phyloP scores from a whole-genome alignment of 2,113 vertebrate species.

The Fregetta grallaria region DNA sequence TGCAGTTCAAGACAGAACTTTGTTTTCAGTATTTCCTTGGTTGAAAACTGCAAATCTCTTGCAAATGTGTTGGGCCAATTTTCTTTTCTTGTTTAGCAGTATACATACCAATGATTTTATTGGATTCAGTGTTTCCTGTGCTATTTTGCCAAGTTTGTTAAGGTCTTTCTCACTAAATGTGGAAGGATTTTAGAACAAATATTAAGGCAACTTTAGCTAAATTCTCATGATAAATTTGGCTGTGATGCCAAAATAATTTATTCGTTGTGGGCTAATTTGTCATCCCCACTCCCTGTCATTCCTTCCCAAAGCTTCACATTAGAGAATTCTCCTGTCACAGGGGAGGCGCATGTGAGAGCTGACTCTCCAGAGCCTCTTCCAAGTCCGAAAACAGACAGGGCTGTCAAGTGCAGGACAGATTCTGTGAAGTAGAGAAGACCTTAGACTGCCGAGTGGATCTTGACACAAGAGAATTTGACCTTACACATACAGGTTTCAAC shows the following conservation, averaged over 20 bases:
- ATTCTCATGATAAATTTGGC: not conserved
- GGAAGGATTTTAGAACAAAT: not conserved
- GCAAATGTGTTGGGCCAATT: not conserved
- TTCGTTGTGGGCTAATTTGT: not conserved
- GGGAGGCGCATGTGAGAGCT: not conserved
- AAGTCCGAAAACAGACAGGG: slow-evolving; percentile 17
- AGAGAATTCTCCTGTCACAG: not conserved
- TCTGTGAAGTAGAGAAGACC: not conserved
- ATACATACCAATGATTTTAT: not conserved
- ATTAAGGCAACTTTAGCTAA: not conserved
- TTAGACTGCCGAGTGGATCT: not conserved
- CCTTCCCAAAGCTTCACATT: not conserved
- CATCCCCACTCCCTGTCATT: not conserved
- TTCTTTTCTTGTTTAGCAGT: not conserved
- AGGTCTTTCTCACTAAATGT: not conserved
- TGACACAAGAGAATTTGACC: slow-evolving; percentile 43
- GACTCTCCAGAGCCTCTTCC: not conserved
- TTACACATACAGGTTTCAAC: not conserved
- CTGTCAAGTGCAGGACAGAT: slow-evolving; percentile 4
- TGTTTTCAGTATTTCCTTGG: not conserved
- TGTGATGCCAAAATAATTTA: not conserved
- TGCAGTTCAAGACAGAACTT: not conserved
- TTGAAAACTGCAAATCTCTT: not conserved
- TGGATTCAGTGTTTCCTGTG: not conserved
- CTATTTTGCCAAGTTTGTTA: slow-evolving; percentile 11